Evolutionary conservation across 2,113 vertebrate genomes (phyloP).

Genomic region (Petroica traversi): DNA sequence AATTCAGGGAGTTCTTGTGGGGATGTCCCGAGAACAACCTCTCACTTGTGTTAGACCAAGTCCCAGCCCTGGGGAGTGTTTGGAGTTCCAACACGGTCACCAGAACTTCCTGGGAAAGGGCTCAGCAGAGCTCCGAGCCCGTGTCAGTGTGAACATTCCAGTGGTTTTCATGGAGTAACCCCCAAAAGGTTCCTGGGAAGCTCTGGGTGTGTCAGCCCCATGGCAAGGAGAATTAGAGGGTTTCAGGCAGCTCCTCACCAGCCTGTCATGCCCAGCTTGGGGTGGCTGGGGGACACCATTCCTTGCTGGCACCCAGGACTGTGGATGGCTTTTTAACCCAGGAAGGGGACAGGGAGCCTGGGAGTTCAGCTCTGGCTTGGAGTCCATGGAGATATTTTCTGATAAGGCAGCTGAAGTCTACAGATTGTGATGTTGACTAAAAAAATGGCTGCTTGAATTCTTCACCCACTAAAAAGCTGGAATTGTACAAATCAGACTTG

Average conservation of each 20-base stretch:
- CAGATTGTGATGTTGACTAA: background rate
- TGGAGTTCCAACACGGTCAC: background rate
- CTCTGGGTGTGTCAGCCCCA: background rate
- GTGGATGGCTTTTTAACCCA: background rate
- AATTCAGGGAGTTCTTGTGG: background rate
- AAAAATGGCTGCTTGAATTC: background rate
- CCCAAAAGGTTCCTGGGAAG: background rate
- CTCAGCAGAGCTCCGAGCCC: background rate
- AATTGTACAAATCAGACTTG: background rate
- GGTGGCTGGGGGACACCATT: background rate
- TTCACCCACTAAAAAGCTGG: background rate
- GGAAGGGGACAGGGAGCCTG: background rate
- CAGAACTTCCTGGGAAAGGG: background rate
- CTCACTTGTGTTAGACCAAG: background rate
- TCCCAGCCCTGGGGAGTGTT: rapidly evolving
- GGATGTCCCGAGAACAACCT: background rate
- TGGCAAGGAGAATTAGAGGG: background rate
- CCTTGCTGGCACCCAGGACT: background rate
- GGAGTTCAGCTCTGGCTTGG: background rate
- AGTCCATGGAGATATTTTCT: background rate
- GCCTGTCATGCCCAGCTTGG: background rate
- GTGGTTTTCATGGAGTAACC: background rate
- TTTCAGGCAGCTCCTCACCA: background rate
- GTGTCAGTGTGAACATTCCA: background rate
- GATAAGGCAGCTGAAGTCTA: background rate